Percentiles rank a stretch among this genome's conserved stretches.
Evolutionary conservation across 2,888 invertebrate species (phyloP).

Genomic region (Acanthosoma haemorrhoidale): DNA sequence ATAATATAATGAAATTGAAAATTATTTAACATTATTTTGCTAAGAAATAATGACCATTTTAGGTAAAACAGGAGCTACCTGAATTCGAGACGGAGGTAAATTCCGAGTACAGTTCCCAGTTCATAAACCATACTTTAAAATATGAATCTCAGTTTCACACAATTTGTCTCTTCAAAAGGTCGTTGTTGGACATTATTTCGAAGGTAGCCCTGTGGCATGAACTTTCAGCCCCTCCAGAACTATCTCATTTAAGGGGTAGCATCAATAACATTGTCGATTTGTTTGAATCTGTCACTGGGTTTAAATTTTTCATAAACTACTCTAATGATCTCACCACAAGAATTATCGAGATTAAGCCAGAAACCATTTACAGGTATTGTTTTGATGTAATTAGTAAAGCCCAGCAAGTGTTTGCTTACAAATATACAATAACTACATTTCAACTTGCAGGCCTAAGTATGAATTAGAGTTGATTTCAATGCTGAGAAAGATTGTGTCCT

Average conservation of each 20-base stretch:
- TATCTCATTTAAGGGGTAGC: not conserved
- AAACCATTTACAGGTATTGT: not conserved
- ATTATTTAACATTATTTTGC: no score
- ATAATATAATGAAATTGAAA: no score
- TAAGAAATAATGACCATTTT: no score
- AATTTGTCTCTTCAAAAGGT: not conserved
- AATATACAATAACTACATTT: no score
- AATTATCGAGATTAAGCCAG: not conserved
- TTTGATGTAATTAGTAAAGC: not conserved
- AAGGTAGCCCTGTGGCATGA: not conserved
- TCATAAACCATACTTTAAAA: not conserved
- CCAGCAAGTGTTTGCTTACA: not conserved
- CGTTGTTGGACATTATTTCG: not conserved
- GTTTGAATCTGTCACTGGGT: not conserved
- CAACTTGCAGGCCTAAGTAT: not conserved
- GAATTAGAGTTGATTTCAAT: constrained; percentile 18
- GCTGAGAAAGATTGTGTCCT: not conserved
- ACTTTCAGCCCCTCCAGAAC: not conserved
- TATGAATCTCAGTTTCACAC: constrained; percentile 6
- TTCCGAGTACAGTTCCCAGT: not conserved
- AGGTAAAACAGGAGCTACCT: not conserved
- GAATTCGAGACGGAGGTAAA: not conserved
- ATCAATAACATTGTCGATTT: not conserved
- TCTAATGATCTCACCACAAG: not conserved
- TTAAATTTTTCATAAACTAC: not conserved